Conservation (phyloP, 2,888 invertebrate species). For the Sphinx pinastri region DNA sequence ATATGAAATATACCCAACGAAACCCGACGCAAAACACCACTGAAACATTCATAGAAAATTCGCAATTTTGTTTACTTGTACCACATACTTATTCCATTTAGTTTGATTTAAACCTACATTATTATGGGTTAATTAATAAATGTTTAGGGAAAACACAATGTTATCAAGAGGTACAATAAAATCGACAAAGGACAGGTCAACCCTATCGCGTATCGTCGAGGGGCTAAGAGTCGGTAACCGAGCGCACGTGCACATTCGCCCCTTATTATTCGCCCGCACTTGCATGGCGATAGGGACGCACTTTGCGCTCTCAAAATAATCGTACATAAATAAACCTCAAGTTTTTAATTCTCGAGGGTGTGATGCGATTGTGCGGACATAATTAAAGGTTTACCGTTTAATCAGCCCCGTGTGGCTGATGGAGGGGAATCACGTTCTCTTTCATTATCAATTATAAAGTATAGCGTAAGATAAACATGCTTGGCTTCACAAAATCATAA, state of each 20-base stretch:
- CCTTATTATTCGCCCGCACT: constrained; percentile 57
- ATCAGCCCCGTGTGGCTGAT: constrained; percentile 21
- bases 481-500: too few relatives aligned
- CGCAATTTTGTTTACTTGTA: too few relatives aligned
- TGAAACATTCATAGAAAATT: too few relatives aligned
- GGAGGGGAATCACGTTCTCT: background rate
- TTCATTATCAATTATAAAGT: background rate
- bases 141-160: constrained; percentile 1
- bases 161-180: constrained; percentile 45
- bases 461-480: too few relatives aligned
- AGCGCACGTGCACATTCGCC: constrained; percentile 70
- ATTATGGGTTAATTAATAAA: background rate
- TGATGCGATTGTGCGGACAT: constrained; percentile 45
- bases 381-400: constrained; percentile 42
- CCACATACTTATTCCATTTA: too few relatives aligned
- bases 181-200: constrained; percentile 65
- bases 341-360: constrained; percentile 46
- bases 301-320: constrained; percentile 63
- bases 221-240: constrained; percentile 66
- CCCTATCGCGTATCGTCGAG: constrained; percentile 61
- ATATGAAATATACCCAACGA: too few relatives aligned
- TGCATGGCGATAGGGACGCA: constrained; percentile 56
- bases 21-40: too few relatives aligned
- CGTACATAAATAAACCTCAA: constrained; percentile 76
- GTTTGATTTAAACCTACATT: too few relatives aligned